These are phyloP conservation scores for Acromyrmex heyeri DNA, from an alignment of 1,140 invertebrate genomes.

Conservation along the genomic window DNA sequence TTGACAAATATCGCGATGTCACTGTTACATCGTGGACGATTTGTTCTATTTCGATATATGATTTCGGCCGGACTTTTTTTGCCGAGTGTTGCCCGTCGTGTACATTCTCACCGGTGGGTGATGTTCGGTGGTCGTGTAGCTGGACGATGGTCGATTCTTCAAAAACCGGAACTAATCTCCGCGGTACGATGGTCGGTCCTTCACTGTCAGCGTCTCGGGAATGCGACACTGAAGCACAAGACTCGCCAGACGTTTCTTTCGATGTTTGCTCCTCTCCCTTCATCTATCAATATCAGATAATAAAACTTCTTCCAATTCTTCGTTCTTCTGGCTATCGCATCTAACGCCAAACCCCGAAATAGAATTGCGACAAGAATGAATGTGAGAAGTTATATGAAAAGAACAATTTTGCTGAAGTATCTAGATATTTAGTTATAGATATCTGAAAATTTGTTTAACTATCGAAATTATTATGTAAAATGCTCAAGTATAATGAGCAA, in stretches of 20 bases:
- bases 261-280: slow-evolving; percentile 52
- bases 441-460: too few species aligned
- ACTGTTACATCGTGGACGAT: slow-evolving; percentile 1
- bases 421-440: too few species aligned
- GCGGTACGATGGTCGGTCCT: slow-evolving; percentile 65
- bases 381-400: background rate
- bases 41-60: slow-evolving; percentile 49
- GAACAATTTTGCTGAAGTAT: too few species aligned
- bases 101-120: slow-evolving; percentile 31
- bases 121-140: slow-evolving; percentile 41
- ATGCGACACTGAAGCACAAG: slow-evolving; percentile 62
- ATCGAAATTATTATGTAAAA: too few species aligned
- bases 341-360: slow-evolving; percentile 32
- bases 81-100: slow-evolving; percentile 13
- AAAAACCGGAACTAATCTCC: slow-evolving; percentile 72
- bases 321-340: slow-evolving; percentile 15
- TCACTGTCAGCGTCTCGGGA: slow-evolving; percentile 72
- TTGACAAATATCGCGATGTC: slow-evolving; percentile 41
- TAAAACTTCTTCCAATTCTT: slow-evolving; percentile 38
- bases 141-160: slow-evolving; percentile 68
- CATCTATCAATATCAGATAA: slow-evolving; percentile 69
- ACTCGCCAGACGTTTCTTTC: slow-evolving; percentile 60
- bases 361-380: slow-evolving; percentile 52
- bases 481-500: too few species aligned
- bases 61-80: slow-evolving; percentile 57